These are phyloP conservation scores for Clupea harengus DNA, from an alignment of 2,113 vertebrate species.

Conservation along the genomic window DNA sequence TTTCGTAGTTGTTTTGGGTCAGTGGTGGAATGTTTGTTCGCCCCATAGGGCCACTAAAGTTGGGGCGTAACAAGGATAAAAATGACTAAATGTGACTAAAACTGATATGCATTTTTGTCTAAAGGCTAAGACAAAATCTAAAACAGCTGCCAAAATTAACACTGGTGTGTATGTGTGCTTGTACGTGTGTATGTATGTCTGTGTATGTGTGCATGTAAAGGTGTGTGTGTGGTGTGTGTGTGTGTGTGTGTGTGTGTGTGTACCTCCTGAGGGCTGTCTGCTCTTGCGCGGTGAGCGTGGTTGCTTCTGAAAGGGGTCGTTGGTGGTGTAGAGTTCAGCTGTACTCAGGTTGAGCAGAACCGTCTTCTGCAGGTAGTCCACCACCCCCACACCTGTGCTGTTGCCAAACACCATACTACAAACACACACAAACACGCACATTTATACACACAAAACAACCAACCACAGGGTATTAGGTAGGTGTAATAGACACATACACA, in stretches of 20 bases:
- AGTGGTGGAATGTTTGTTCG: too few relatives aligned
- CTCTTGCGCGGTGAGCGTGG: slow-evolving; percentile 93
- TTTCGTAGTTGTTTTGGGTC: too few relatives aligned
- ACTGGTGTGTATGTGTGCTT: not conserved
- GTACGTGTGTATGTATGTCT: not conserved
- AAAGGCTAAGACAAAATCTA: too few relatives aligned
- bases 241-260: slow-evolving; percentile 35
- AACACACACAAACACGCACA: not conserved
- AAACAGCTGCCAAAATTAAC: too few relatives aligned
- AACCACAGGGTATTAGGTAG: too few relatives aligned
- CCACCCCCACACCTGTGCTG: slow-evolving; percentile 92
- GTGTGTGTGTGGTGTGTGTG: slow-evolving; percentile 16
- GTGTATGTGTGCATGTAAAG: not conserved
- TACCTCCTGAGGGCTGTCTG: slow-evolving; percentile 93
- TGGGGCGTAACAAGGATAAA: too few relatives aligned
- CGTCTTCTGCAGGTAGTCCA: slow-evolving; percentile 97
- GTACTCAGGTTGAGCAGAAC: slow-evolving; percentile 90
- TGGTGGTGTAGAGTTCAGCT: slow-evolving; percentile 90
- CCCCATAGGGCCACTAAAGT: too few relatives aligned
- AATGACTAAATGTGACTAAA: too few relatives aligned
- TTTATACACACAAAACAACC: too few relatives aligned
- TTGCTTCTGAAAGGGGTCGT: slow-evolving; percentile 94
- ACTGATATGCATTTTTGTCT: too few relatives aligned
- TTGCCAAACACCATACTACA: slow-evolving; percentile 94
- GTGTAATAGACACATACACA: not conserved